Conservation (phyloP, 2,797 vertebrate genomes). For the Darevskia nairensis region DNA sequence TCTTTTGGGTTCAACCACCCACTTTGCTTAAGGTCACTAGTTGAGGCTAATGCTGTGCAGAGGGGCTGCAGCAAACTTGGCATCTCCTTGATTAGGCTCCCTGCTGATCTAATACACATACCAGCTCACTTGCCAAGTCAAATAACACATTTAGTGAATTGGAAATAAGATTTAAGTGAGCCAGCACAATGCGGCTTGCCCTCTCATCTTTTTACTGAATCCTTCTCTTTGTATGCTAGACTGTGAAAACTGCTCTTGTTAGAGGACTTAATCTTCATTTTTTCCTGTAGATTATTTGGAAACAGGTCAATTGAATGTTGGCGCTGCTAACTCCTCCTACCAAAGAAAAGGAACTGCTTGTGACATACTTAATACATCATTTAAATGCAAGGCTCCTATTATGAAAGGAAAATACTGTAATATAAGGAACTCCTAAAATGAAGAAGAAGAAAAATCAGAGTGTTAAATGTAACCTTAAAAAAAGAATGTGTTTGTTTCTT, state of each 20-base stretch:
- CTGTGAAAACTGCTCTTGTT: conserved; percentile 93
- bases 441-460: conserved; percentile 43
- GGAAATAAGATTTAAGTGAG: conserved; percentile 95
- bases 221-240: conserved; percentile 86
- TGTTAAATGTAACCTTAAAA: conserved; percentile 65
- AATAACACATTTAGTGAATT: conserved; percentile 97
- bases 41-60: conserved; percentile 88
- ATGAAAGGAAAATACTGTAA: conserved; percentile 76
- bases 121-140: conserved; percentile 93
- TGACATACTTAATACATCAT: conserved; percentile 78
- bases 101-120: conserved; percentile 91
- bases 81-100: conserved; percentile 90
- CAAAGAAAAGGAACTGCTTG: conserved; percentile 79
- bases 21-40: conserved; percentile 93
- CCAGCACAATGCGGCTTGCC: conserved; percentile 87
- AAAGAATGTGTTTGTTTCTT: conserved; percentile 73
- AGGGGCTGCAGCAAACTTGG: conserved; percentile 89
- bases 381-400: conserved; percentile 79
- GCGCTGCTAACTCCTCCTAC: conserved; percentile 85
- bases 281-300: conserved; percentile 90
- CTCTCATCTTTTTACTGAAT: conserved; percentile 88
- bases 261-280: conserved; percentile 89
- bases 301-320: conserved; percentile 91
- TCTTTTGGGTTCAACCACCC: conserved; percentile 90
- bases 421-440: conserved; percentile 62